phyloP scores from a whole-genome alignment of 2,797 vertebrate species.

The Chelon labrosus region DNA sequence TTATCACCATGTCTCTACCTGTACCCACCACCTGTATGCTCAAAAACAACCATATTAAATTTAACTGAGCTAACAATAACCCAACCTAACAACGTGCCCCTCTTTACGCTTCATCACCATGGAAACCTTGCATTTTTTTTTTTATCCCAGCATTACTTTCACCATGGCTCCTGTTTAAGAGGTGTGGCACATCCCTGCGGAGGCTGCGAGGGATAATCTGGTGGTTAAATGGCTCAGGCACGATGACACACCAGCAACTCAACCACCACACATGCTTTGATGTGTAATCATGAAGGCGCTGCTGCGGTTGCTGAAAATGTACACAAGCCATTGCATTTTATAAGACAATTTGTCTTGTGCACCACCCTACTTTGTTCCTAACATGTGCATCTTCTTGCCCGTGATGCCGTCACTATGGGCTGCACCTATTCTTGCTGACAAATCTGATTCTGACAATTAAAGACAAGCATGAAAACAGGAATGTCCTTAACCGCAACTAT shows the following conservation, averaged over 20 bases:
- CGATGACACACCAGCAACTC: constrained; percentile 10
- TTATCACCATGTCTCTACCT: neutral
- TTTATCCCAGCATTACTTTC: constrained; percentile 79
- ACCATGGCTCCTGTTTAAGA: constrained; percentile 67
- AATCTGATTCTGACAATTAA: constrained; percentile 4
- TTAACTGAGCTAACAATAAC: neutral
- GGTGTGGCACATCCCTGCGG: constrained; percentile 30
- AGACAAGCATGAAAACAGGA: constrained; percentile 1
- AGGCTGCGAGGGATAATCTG: constrained; percentile 12
- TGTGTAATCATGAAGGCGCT: neutral
- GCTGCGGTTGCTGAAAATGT: neutral
- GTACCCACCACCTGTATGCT: neutral
- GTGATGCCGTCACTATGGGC: neutral
- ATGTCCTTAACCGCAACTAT: constrained; percentile 10
- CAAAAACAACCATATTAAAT: neutral
- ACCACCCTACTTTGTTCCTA: neutral
- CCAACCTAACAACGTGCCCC: neutral
- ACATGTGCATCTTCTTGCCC: neutral
- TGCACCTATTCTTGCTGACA: neutral
- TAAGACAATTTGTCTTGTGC: neutral
- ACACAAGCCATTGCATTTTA: neutral
- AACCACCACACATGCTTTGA: neutral
- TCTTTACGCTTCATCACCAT: constrained; percentile 81
- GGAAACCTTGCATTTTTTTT: constrained; percentile 81
- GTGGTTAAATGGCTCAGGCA: constrained; percentile 8